Evolutionary conservation across 2,888 invertebrate genomes (phyloP).

Genomic region (Notocelia uddmanniana): DNA sequence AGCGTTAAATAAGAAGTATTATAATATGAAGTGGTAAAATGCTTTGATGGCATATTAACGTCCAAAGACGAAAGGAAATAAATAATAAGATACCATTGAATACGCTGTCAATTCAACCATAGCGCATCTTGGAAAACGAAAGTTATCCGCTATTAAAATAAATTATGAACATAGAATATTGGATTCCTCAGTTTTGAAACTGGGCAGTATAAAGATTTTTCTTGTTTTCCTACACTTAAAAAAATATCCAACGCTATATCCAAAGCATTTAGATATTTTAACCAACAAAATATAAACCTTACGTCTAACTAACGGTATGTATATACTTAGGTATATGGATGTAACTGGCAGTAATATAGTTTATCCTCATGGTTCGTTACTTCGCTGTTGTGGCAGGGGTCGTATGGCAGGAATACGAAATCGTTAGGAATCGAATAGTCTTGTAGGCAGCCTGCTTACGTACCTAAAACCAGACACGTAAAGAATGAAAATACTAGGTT

Average conservation of each 20-base stretch:
- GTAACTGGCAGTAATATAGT: constrained; percentile 50
- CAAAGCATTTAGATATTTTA: neutral
- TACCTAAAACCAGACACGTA: neutral
- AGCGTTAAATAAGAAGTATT: constrained; percentile 33
- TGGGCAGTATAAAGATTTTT: neutral
- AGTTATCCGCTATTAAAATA: too few relatives aligned
- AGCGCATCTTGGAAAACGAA: neutral
- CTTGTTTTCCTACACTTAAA: neutral
- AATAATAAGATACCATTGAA: neutral
- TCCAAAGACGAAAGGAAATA: neutral
- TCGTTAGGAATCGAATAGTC: constrained; percentile 21
- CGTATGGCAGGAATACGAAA: constrained; percentile 50
- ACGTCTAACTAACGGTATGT: neutral
- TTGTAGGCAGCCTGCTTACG: neutral
- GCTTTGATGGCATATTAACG: constrained; percentile 21
- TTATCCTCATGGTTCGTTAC: constrained; percentile 59
- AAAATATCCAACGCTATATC: neutral
- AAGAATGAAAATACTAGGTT: constrained; percentile 2
- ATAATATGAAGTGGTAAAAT: constrained; percentile 12
- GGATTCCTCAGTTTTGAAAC: too few relatives aligned
- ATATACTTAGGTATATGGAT: too few relatives aligned
- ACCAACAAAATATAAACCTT: neutral
- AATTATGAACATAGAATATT: too few relatives aligned
- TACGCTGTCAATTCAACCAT: neutral
- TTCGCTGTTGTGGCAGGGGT: constrained; percentile 50